Conservation (phyloP, 2,888 invertebrate species). For the Rugalucina vietnamica region DNA sequence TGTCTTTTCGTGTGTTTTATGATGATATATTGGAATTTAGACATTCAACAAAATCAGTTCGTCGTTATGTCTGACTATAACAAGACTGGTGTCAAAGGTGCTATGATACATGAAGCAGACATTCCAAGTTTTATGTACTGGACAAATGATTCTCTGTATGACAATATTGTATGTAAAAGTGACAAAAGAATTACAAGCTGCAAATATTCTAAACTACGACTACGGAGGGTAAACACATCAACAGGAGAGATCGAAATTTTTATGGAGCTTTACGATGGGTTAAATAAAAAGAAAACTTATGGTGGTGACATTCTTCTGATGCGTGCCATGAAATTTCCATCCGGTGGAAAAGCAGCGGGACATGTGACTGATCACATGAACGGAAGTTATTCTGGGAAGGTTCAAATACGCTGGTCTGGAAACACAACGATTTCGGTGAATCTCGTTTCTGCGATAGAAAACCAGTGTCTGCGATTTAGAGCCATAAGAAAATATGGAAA, state of each 20-base stretch:
- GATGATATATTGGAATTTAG: too few species aligned
- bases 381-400: background rate
- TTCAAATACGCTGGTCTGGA: background rate
- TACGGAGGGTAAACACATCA: background rate
- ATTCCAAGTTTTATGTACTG: background rate
- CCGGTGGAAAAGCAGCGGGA: background rate
- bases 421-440: background rate
- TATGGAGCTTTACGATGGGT: background rate
- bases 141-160: background rate
- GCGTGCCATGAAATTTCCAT: background rate
- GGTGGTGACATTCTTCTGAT: background rate
- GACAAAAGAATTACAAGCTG: background rate
- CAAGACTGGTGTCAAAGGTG: too few species aligned
- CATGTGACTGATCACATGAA: conserved; percentile 2
- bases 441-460: background rate
- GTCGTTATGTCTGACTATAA: too few species aligned
- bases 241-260: background rate
- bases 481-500: background rate
- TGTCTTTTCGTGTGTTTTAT: too few species aligned
- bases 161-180: background rate
- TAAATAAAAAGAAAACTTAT: background rate
- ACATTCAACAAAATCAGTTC: too few species aligned
- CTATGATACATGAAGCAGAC: too few species aligned
- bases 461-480: background rate
- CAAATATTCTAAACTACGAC: background rate